Base-by-base conservation (phyloP, 2,797 vertebrate species). In the Acipenser oxyrinchus region DNA sequence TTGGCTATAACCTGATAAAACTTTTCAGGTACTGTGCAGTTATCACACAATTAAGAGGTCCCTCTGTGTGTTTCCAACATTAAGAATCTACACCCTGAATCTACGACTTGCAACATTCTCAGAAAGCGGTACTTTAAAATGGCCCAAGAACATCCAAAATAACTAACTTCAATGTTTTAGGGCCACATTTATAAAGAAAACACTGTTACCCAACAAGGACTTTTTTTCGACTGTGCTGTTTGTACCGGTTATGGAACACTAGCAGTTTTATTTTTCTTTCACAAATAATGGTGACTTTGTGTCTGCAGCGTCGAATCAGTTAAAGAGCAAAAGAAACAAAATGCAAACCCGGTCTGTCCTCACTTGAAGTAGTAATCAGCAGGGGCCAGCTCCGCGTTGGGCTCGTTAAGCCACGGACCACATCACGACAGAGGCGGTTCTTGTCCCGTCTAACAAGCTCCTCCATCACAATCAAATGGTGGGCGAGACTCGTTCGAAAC, bases 371-470 rank as follows among this genome's bases (percentile, higher is more conserved):
- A 99, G 70, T 76, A 68, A 12, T 71, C 92, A 0, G 97, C 95
- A 0, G 88, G 83, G 3, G 77, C 64, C 81, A 97, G 83, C 74
- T 83, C 86, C 0, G 95, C 82, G 0, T 90, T 82, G 0, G 97
- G 96, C 77, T 99, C 96, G 0, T 98, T 99, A 78, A 78, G 96
- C 96, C 60, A 99, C 93, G 0, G 97, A 99, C 97, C 97, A 99
- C 97, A 98, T 95, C 73, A 98, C 93, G 4, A 97, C 94, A 0
- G 95, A 93, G 0, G 64, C 94, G 93, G 80, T 98, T 98, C 84
- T 95, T 98, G 82, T 99, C 96, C 67, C 96, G 84, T n/a, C 82
- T 86, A 5, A 98, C 83, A 48, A 98, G 84, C 80, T 98, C 96
- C 58, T 95, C 90, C 96, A 99, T 98, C 74, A 98, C 95, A 2